Evolutionary conservation across 2,888 invertebrate genomes (phyloP).

Genomic region (Lagria hirta): DNA sequence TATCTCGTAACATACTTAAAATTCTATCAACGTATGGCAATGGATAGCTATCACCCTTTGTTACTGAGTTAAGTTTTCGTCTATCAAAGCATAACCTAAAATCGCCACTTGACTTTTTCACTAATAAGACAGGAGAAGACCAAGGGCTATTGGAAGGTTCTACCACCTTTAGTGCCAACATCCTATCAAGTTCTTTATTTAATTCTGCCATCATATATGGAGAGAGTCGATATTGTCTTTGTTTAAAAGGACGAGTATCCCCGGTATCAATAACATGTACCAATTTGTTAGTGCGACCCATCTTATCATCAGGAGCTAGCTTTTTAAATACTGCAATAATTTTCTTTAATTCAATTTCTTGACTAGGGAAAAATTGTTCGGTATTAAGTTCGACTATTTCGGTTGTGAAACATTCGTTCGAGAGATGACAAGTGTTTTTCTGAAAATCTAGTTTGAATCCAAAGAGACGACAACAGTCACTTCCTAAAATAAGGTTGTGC

Average conservation of each 20-base stretch:
- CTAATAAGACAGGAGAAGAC: constrained; percentile 4
- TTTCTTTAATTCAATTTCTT: too few relatives aligned
- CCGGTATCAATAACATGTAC: constrained; percentile 6
- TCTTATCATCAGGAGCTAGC: not conserved
- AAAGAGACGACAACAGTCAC: too few relatives aligned
- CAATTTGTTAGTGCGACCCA: constrained; percentile 5
- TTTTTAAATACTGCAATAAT: too few relatives aligned
- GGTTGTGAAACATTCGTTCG: too few relatives aligned
- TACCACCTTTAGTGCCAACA: constrained; percentile 3
- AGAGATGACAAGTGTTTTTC: too few relatives aligned
- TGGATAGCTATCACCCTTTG: too few relatives aligned
- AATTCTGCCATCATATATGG: constrained; percentile 3
- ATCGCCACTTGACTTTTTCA: constrained; percentile 18
- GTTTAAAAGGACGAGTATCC: constrained; percentile 11
- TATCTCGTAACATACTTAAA: constrained; percentile 22
- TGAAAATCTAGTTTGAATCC: too few relatives aligned
- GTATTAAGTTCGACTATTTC: too few relatives aligned
- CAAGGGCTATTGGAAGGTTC: constrained; percentile 2
- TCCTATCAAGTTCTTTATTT: constrained; percentile 4
- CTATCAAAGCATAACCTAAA: constrained; percentile 2
- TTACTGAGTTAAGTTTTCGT: too few relatives aligned
- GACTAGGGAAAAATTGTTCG: too few relatives aligned
- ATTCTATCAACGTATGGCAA: constrained; percentile 17
- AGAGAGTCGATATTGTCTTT: constrained; percentile 1
- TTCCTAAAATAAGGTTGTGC: too few relatives aligned